These are phyloP conservation scores for Myxocyprinus asiaticus DNA, from an alignment of 2,113 vertebrate genomes.

Conservation along the genomic window DNA sequence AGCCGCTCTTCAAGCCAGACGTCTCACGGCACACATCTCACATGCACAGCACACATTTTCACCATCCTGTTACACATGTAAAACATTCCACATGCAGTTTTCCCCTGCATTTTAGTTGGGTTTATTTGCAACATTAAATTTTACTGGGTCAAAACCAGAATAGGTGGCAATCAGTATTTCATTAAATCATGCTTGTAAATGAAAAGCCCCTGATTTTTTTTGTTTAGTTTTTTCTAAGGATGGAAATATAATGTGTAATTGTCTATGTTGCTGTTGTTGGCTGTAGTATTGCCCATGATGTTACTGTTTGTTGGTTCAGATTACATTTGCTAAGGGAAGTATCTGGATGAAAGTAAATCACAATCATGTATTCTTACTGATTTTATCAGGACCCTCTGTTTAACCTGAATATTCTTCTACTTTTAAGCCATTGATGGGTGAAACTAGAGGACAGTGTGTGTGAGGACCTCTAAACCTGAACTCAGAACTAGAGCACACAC, in stretches of 20 bases:
- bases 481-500: slow-evolving; percentile 36
- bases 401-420: slow-evolving; percentile 18
- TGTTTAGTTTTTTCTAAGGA: background rate
- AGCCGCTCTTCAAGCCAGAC: slow-evolving; percentile 49
- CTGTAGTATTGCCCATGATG: no score
- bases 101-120: no score
- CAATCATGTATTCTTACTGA: background rate
- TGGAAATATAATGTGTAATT: background rate
- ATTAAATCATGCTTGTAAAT: background rate
- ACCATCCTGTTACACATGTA: background rate
- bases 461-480: slow-evolving; percentile 49
- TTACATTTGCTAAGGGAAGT: no score
- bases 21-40: background rate
- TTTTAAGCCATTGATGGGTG: slow-evolving; percentile 62
- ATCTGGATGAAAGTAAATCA: no score
- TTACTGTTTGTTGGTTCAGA: background rate
- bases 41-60: background rate
- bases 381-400: background rate
- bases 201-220: no score
- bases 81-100: background rate
- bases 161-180: background rate
- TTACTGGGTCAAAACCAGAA: background rate
- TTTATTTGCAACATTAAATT: background rate
- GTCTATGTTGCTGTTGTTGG: no score
- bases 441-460: slow-evolving; percentile 51